A percentile compares a stretch with the other conserved stretches of the same genome.
Evolutionary conservation across 53 echinoderm and acorn worm species (phyloP).

Genomic region (Apostichopus leukothele): DNA sequence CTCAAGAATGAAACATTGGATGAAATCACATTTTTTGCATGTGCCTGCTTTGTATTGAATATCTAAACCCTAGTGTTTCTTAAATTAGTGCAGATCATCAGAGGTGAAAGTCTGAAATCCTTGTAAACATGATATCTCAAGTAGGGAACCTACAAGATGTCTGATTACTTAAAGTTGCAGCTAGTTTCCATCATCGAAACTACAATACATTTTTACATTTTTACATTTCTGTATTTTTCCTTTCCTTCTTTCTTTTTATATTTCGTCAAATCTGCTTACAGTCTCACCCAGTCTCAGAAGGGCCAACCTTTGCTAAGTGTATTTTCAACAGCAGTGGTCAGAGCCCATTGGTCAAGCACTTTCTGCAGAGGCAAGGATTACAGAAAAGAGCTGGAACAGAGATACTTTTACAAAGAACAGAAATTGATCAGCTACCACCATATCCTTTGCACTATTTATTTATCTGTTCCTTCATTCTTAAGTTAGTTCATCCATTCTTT

Average conservation of each 20-base stretch:
- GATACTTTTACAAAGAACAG: constrained; percentile 79
- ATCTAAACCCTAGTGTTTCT: no score
- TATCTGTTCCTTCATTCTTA: background rate
- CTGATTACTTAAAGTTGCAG: background rate
- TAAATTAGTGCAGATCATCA: no score
- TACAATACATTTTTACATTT: no score
- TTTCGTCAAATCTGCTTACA: constrained; percentile 21
- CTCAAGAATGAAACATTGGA: no score
- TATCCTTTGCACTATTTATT: constrained; percentile 70
- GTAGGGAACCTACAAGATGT: no score
- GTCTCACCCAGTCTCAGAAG: constrained; percentile 87
- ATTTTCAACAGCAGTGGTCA: constrained; percentile 87
- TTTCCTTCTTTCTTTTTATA: background rate
- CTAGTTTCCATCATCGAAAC: background rate
- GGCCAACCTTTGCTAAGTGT: constrained; percentile 79
- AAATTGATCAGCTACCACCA: constrained; percentile 90
- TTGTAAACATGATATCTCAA: no score
- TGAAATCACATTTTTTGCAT: no score
- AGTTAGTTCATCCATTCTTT: no score
- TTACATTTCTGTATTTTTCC: background rate
- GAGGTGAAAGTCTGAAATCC: no score
- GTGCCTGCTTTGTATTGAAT: no score
- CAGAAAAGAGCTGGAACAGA: constrained; percentile 78
- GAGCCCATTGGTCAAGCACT: constrained; percentile 92
- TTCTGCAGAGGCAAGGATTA: constrained; percentile 80